Percentiles rank a stretch among this genome's conserved stretches.
phyloP scores from a whole-genome alignment of 2,113 vertebrate genomes.

The Thinocorus orbignyianus region DNA sequence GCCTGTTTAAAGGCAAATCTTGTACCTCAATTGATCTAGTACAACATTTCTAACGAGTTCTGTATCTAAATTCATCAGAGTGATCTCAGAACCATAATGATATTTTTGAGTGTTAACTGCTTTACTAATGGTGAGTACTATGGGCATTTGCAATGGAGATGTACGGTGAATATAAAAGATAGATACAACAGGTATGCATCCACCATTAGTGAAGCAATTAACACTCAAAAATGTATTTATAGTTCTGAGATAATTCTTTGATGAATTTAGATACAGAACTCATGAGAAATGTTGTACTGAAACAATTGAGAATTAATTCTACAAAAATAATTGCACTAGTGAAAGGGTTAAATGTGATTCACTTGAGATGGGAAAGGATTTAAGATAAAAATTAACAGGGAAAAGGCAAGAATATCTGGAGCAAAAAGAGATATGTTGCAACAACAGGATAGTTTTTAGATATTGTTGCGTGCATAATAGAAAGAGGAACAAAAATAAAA shows the following conservation, averaged over 20 bases:
- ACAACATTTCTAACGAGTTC: neutral
- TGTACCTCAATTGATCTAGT: neutral
- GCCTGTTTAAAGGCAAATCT: neutral
- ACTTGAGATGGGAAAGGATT: neutral
- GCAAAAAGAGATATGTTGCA: neutral
- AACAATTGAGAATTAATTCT: neutral
- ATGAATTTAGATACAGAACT: neutral
- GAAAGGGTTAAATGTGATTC: neutral
- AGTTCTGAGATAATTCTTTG: neutral
- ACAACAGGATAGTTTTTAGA: neutral
- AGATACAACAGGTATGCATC: no score
- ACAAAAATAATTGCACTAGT: neutral
- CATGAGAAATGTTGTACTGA: neutral
- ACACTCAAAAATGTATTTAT: neutral
- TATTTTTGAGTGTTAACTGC: neutral
- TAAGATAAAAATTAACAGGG: neutral
- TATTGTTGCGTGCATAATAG: neutral
- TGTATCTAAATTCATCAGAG: neutral
- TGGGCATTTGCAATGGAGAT: no score
- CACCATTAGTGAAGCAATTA: neutral
- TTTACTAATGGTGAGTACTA: neutral
- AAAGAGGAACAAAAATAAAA: neutral
- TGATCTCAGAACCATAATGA: neutral
- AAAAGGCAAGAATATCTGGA: neutral
- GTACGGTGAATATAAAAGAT: no score